Percentiles rank a stretch among this genome's conserved stretches.
phyloP scores from a whole-genome alignment of 2,888 invertebrate genomes.

The Pseudococcus jackbeardsleyi region DNA sequence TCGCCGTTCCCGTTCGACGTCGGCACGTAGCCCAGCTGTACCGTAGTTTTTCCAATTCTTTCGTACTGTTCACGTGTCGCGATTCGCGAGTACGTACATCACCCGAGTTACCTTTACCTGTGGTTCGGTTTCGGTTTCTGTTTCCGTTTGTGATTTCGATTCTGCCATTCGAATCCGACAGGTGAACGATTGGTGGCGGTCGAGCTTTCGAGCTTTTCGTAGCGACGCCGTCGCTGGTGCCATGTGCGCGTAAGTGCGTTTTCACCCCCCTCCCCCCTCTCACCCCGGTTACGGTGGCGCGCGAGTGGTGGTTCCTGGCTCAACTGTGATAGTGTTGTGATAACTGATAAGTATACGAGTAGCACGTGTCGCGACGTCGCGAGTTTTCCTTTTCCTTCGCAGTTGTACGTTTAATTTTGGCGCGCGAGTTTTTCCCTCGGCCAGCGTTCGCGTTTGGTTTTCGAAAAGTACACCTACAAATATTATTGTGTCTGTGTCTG shows the following conservation, averaged over 20 bases:
- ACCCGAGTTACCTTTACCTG: not conserved
- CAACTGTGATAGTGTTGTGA: slow-evolving; percentile 3
- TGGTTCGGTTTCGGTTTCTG: not conserved
- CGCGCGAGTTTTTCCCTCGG: too few relatives aligned
- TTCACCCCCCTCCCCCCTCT: too few relatives aligned
- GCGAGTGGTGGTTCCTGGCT: not conserved
- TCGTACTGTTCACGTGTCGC: not conserved
- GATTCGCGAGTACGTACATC: not conserved
- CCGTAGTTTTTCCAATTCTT: not conserved
- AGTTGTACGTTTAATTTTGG: too few relatives aligned
- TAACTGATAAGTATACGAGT: not conserved
- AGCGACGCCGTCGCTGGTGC: not conserved
- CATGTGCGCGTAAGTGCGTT: not conserved
- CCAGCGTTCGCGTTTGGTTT: too few relatives aligned
- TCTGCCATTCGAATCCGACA: not conserved
- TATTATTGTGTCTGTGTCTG: too few relatives aligned
- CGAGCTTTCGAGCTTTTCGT: not conserved
- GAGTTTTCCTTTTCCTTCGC: not conserved
- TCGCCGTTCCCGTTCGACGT: not conserved
- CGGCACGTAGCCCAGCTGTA: not conserved
- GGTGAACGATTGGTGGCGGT: not conserved
- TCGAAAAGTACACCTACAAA: too few relatives aligned
- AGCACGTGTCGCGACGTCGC: not conserved
- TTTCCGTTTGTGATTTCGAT: not conserved
- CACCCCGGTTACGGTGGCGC: not conserved